Evolutionary conservation across 1,140 invertebrate genomes (phyloP).

Genomic region (Drosophila orosa): DNA sequence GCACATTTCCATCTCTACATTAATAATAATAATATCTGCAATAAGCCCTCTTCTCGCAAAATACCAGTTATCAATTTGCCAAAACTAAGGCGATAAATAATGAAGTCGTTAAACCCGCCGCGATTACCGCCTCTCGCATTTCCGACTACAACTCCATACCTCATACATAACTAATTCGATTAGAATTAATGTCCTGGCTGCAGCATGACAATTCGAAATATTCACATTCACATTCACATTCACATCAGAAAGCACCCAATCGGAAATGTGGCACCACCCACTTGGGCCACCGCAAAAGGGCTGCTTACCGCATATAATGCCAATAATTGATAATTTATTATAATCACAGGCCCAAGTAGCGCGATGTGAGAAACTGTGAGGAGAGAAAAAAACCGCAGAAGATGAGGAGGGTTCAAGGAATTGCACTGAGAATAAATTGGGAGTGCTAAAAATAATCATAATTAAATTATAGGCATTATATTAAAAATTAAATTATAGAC

Average conservation of each 20-base stretch:
- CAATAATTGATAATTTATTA: constrained; percentile 83
- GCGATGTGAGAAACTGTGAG: constrained; percentile 33
- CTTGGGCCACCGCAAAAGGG: constrained; percentile 8
- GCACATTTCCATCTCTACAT: constrained; percentile 10
- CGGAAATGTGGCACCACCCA: constrained; percentile 35
- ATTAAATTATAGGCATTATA: too few relatives aligned
- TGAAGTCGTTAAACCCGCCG: constrained; percentile 35
- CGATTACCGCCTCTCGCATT: constrained; percentile 46
- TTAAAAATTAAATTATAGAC: too few relatives aligned
- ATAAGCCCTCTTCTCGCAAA: constrained; percentile 21
- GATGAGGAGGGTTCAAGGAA: constrained; percentile 12
- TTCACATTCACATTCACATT: constrained; percentile 26
- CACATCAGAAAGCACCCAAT: constrained; percentile 26
- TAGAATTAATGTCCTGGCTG: constrained; percentile 53
- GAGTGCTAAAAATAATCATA: background rate
- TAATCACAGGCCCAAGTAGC: constrained; percentile 64
- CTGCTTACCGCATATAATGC: constrained; percentile 60
- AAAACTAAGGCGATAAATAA: constrained; percentile 35
- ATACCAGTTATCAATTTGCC: constrained; percentile 34
- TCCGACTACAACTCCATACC: constrained; percentile 25
- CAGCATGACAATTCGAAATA: constrained; percentile 42
- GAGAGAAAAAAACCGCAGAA: constrained; percentile 28
- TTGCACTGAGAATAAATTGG: constrained; percentile 1
- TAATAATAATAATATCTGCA: constrained; percentile 37
- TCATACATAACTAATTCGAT: constrained; percentile 64